Evolutionary conservation across 2,888 invertebrate species (phyloP), one percentile per base, ranked within the genome.

Genomic region (Macrosiphum euphorbiae): DNA sequence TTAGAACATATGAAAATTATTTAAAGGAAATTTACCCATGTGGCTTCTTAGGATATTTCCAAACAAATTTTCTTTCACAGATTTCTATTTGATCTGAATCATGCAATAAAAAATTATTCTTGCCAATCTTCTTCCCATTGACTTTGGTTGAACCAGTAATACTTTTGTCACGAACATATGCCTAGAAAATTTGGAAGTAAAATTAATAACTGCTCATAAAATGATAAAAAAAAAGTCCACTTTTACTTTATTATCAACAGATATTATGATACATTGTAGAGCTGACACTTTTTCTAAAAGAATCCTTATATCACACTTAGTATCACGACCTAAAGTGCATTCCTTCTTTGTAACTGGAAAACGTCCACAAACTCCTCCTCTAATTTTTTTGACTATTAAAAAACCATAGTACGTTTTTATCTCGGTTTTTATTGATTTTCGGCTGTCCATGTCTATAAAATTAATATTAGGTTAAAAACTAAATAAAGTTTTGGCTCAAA

Each of bases 91-190:
- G 90, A 90, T 94, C 94, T 11, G 86, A 61, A 26, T 94, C 61
- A n/a, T 67, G 28, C 13, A 94, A 94, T 24, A 90, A 67, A 94
- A 90, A 94, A 52, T 90, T 94, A 41, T 35, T 94, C 26, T 86
- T 58, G 35, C 94, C 94, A 50, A 94, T 13, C 67, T 52, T 90
- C n/a, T 94, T 94, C 0, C 90, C 94, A 87, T 94, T 94, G 50
- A 94, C 94, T 90, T 67, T 90, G 26, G 94, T 94, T 50, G 94
- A 52, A 61, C 86, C 90, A 61, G 24, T 50, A 11, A 41, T 3
- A 94, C 94, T 94, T 52, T 41, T 94, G 67, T 94, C 94, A 5
- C 94, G 90, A 8, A 94, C 44, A 90, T 94, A 94, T 52, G 94
- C 94, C 94, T 94, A 58, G 2, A 87, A 88, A 88, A 1, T 55